phyloP scores from a whole-genome alignment of 2,888 invertebrate genomes.

The Nephrotoma appendiculata region DNA sequence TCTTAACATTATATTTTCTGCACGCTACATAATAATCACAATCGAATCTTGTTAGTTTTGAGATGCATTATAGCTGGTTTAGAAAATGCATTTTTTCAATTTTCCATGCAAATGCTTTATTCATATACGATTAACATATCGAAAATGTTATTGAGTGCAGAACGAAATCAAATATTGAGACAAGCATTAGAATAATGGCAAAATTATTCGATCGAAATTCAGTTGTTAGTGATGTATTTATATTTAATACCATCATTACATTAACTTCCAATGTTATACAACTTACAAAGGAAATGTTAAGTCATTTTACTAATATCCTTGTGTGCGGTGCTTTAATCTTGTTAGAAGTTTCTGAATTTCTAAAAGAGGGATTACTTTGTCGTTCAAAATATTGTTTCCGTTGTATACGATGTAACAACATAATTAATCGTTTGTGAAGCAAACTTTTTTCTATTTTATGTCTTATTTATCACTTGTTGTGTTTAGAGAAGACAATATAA shows the following conservation, averaged over 20 bases:
- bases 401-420: background rate
- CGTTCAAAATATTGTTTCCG: background rate
- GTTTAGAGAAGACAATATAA: background rate
- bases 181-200: background rate
- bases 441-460: background rate
- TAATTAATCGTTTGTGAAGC: background rate
- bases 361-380: background rate
- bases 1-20: too few relatives aligned
- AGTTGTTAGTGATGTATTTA: background rate
- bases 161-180: background rate
- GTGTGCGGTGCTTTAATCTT: background rate
- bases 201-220: background rate
- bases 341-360: background rate
- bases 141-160: background rate
- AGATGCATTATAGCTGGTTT: too few relatives aligned
- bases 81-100: too few relatives aligned
- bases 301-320: background rate
- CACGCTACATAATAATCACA: too few relatives aligned
- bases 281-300: background rate
- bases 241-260: background rate
- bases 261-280: background rate
- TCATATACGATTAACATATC: background rate
- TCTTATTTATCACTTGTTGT: background rate
- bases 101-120: background rate
- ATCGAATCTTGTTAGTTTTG: too few relatives aligned